phyloP scores from a whole-genome alignment of 1,140 invertebrate genomes.

The Heliconius congener region DNA sequence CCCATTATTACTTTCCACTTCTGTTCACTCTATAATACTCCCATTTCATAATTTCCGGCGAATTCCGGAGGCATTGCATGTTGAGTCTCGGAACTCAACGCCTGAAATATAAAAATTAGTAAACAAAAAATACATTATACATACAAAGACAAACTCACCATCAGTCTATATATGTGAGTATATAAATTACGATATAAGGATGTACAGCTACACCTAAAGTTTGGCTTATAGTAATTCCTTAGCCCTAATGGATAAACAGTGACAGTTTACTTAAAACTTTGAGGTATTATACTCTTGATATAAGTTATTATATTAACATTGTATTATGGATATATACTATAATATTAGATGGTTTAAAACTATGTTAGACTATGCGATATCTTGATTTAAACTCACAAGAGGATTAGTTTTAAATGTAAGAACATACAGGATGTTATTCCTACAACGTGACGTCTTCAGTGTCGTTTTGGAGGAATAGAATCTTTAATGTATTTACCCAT shows the following conservation, averaged over 20 bases:
- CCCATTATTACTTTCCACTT: too few species aligned
- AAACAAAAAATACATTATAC: too few species aligned
- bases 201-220: neutral
- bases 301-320: constrained; percentile 1
- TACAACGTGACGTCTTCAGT: too few species aligned
- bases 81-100: too few species aligned
- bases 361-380: neutral
- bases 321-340: neutral
- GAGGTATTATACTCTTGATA: neutral
- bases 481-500: too few species aligned
- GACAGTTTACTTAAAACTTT: neutral
- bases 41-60: too few species aligned
- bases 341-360: neutral
- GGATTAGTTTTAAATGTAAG: too few species aligned
- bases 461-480: too few species aligned
- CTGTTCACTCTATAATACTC: too few species aligned
- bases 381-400: neutral
- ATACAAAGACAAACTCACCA: neutral
- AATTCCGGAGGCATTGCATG: too few species aligned
- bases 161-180: neutral
- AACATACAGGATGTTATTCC: too few species aligned
- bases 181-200: neutral
- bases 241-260: constrained; percentile 10
- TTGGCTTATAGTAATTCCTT: constrained; percentile 8
- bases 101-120: too few species aligned